Conservation (phyloP, 2,888 invertebrate species). For the Hypomecis atomaria region DNA sequence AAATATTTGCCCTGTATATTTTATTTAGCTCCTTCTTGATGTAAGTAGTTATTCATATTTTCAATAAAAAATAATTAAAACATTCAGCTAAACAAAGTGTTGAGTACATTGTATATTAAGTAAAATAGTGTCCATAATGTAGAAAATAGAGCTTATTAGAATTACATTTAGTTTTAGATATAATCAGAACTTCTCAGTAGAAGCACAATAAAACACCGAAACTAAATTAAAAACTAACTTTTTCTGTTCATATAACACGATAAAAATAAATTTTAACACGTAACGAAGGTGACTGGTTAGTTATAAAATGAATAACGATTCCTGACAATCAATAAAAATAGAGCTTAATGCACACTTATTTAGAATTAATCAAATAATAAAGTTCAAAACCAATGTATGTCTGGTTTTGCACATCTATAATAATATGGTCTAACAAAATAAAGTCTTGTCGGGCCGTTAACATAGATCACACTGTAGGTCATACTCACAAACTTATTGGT, state of each 20-base stretch:
- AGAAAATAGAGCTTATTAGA: no score
- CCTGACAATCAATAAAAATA: conserved; percentile 28
- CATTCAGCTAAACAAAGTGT: no score
- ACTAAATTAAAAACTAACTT: conserved; percentile 4
- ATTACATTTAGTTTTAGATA: no score
- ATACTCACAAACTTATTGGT: conserved; percentile 63
- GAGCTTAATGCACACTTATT: conserved; percentile 24
- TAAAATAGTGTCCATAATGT: no score
- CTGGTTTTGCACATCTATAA: conserved; percentile 62
- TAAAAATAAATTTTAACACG: conserved; percentile 44
- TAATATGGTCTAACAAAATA: conserved; percentile 46
- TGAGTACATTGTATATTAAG: no score
- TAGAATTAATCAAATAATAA: conserved; percentile 46
- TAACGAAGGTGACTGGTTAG: conserved; percentile 73
- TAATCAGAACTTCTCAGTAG: not conserved
- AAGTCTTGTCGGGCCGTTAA: conserved; percentile 73
- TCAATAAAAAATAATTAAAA: not conserved
- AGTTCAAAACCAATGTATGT: conserved; percentile 69
- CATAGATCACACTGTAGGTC: conserved; percentile 59
- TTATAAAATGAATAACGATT: conserved; percentile 47
- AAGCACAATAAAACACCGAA: not conserved
- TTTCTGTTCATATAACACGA: not conserved
- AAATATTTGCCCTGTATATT: conserved; percentile 11
- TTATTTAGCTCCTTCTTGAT: conserved; percentile 5
- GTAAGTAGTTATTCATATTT: not conserved